Conservation (phyloP, 2,113 vertebrate species). For the Brachyhypopomus occidentalis region DNA sequence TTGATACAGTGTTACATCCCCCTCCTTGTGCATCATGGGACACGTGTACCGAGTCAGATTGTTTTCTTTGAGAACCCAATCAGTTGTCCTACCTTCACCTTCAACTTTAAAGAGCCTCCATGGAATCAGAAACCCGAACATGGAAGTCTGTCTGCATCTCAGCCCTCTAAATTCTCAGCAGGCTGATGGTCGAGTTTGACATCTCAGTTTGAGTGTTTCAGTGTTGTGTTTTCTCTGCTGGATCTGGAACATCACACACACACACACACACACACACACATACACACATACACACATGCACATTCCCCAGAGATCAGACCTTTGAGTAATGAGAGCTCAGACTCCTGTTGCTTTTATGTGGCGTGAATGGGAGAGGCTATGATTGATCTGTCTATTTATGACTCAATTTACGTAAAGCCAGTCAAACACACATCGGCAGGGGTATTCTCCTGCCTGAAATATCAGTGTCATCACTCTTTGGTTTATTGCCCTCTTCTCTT, state of each 20-base stretch:
- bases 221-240: constrained; percentile 28
- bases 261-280: constrained; percentile 17
- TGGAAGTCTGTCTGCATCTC: too few relatives aligned
- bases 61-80: neutral
- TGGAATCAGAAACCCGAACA: neutral
- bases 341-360: constrained; percentile 65
- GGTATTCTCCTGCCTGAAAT: constrained; percentile 63
- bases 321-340: constrained; percentile 70
- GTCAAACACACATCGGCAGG: constrained; percentile 59
- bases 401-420: constrained; percentile 74
- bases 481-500: constrained; percentile 62
- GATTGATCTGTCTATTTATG: constrained; percentile 75
- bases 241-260: constrained; percentile 47
- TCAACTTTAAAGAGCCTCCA: neutral
- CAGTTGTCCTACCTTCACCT: neutral
- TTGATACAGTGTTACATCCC: too few relatives aligned
- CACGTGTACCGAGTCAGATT: too few relatives aligned
- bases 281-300: constrained; percentile 8
- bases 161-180: neutral
- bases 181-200: constrained; percentile 4
- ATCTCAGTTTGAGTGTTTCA: neutral
- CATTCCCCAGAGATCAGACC: constrained; percentile 42
- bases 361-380: constrained; percentile 65
- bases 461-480: constrained; percentile 70
- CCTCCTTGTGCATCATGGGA: neutral